phyloP scores from a whole-genome alignment of 35 echinoderm and acorn worm genomes.

The Diadema setosum region DNA sequence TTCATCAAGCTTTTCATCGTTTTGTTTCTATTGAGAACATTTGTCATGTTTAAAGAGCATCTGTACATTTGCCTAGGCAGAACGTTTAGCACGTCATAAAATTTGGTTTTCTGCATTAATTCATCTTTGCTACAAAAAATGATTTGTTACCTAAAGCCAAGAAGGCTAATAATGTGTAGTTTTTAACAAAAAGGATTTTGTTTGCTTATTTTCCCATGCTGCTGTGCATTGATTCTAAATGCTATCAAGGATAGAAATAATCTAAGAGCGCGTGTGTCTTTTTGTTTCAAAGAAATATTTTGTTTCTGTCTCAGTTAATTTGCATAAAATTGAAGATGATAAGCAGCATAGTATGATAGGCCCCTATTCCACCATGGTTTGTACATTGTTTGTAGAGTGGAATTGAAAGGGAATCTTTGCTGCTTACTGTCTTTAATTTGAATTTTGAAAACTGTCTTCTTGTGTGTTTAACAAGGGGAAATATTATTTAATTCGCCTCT shows the following conservation, averaged over 20 bases:
- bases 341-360: neutral
- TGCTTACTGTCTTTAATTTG: neutral
- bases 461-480: neutral
- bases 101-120: too few species aligned
- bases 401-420: neutral
- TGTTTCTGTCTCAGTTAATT: neutral
- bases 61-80: too few species aligned
- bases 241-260: neutral
- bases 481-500: neutral
- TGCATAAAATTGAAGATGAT: neutral
- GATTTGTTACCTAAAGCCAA: too few species aligned
- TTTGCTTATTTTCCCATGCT: neutral
- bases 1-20: too few species aligned
- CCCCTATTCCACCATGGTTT: conserved; percentile 4
- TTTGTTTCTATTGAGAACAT: too few species aligned
- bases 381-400: neutral
- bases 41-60: too few species aligned
- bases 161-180: too few species aligned
- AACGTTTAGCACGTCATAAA: too few species aligned
- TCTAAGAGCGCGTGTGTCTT: neutral
- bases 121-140: too few species aligned
- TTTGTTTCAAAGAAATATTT: neutral
- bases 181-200: too few species aligned
- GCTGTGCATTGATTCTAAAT: neutral
- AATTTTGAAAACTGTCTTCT: neutral